A percentile compares a stretch with the other conserved stretches of the same genome.
Conservation (phyloP, 2,888 invertebrate species). For the Syrista parreyssii region DNA sequence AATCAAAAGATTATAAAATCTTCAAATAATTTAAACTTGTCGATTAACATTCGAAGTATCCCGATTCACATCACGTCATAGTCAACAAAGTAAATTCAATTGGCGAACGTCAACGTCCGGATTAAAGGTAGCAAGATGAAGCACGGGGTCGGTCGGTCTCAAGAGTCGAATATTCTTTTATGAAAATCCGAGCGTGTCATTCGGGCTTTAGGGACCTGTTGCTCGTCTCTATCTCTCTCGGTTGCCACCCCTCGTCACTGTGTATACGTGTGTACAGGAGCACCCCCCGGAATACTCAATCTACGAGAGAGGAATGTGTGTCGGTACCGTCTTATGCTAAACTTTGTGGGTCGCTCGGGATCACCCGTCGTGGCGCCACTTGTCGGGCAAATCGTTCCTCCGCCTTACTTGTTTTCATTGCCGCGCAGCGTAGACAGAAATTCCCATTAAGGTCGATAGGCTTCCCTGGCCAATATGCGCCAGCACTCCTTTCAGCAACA, state of each 20-base stretch:
- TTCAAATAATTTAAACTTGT: not conserved
- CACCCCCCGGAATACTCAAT: constrained; percentile 42
- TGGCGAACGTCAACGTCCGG: not conserved
- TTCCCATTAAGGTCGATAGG: not conserved
- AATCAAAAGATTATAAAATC: not conserved
- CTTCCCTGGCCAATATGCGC: not conserved
- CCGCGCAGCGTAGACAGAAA: not conserved
- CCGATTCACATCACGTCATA: not conserved
- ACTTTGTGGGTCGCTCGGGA: constrained; percentile 41
- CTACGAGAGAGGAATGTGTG: constrained; percentile 32
- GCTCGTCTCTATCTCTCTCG: constrained; percentile 42
- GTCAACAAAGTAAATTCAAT: not conserved
- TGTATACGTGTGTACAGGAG: constrained; percentile 32
- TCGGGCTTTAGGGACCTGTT: constrained; percentile 60
- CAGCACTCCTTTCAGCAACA: not conserved
- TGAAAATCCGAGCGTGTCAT: constrained; percentile 57
- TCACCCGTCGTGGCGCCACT: constrained; percentile 57
- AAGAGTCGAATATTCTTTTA: constrained; percentile 38
- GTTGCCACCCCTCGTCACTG: constrained; percentile 39
- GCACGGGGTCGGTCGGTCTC: not conserved
- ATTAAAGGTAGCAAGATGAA: not conserved
- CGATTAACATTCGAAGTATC: not conserved
- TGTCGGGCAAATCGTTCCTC: constrained; percentile 43
- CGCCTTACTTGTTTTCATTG: not conserved
- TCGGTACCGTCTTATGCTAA: constrained; percentile 53